These are phyloP conservation scores for Eristalinus sepulchralis DNA, from an alignment of 2,888 invertebrate species.

Conservation along the genomic window DNA sequence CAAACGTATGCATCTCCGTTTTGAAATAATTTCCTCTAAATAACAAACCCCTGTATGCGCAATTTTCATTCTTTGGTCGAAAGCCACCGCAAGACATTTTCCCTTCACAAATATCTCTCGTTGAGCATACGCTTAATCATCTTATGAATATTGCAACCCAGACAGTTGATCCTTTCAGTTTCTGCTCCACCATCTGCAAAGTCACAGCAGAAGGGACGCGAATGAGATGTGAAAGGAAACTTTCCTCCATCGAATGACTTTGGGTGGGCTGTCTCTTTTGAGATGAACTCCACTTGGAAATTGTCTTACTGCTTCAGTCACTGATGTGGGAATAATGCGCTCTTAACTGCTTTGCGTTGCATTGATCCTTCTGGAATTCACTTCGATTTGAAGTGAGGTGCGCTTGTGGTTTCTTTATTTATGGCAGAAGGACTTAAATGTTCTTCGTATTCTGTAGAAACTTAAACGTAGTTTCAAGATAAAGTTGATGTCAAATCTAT, in stretches of 20 bases:
- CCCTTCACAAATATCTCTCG: neutral
- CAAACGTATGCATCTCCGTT: no score
- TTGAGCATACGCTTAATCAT: constrained; percentile 18
- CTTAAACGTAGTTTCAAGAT: no score
- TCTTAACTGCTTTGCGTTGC: neutral
- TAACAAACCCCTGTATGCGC: no score
- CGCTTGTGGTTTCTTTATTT: neutral
- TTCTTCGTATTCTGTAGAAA: no score
- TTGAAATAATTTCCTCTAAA: no score
- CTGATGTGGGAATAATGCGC: constrained; percentile 37
- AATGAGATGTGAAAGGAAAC: neutral
- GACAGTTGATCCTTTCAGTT: constrained; percentile 24
- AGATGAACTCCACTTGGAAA: constrained; percentile 15
- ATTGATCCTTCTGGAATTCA: constrained; percentile 37
- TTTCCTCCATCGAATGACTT: constrained; percentile 5
- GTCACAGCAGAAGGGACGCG: neutral
- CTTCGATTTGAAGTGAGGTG: neutral
- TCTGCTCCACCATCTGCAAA: constrained; percentile 6
- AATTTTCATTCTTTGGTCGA: no score
- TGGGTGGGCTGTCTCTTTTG: neutral
- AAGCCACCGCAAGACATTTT: no score
- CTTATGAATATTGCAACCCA: constrained; percentile 20
- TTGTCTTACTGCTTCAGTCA: constrained; percentile 10
- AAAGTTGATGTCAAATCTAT: no score
- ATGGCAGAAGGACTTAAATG: neutral